Percentiles rank a stretch among this genome's conserved stretches.
Conservation (phyloP, 2,888 invertebrate genomes). For the Tipula unca region DNA sequence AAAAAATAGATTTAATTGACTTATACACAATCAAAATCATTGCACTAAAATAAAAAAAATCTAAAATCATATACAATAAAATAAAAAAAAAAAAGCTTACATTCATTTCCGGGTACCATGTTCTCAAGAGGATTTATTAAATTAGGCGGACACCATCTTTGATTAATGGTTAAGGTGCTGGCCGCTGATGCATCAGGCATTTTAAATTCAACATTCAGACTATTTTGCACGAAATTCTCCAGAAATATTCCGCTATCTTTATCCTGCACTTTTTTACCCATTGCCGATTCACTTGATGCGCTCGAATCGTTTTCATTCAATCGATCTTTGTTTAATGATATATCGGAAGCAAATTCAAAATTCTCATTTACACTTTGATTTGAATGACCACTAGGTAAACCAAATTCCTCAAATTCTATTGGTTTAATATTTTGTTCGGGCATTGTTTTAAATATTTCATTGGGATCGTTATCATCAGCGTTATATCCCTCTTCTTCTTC, state of each 20-base stretch:
- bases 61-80: background rate
- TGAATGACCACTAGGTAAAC: background rate
- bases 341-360: background rate
- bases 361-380: background rate
- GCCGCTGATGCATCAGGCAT: background rate
- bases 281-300: background rate
- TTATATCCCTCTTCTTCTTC: background rate
- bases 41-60: background rate
- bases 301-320: background rate
- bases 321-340: background rate
- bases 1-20: no score
- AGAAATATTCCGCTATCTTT: slow-evolving; percentile 9
- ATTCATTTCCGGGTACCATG: background rate
- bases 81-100: background rate
- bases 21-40: no score
- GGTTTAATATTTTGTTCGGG: background rate
- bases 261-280: background rate
- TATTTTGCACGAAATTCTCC: background rate
- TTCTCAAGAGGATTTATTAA: background rate
- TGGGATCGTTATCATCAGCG: background rate
- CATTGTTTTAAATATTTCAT: background rate
- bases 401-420: background rate
- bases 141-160: background rate
- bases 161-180: background rate
- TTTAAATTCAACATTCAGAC: background rate